Percentiles rank a stretch among this genome's conserved stretches.
These are phyloP conservation scores for Origma solitaria DNA, from an alignment of 2,113 vertebrate species.

Conservation along the genomic window DNA sequence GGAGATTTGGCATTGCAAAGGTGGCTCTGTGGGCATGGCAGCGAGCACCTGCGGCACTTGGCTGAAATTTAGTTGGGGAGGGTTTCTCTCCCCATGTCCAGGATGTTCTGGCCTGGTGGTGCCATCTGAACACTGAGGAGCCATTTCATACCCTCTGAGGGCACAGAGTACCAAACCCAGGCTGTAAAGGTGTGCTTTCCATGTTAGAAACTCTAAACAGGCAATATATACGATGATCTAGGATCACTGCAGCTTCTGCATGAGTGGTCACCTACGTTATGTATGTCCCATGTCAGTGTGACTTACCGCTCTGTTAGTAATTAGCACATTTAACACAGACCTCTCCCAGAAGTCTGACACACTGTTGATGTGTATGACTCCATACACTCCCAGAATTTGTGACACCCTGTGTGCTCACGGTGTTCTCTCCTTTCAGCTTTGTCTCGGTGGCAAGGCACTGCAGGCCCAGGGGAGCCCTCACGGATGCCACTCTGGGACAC, in stretches of 20 bases:
- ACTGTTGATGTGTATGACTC: background rate
- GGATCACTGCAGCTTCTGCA: background rate
- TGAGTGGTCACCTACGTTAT: rapidly evolving
- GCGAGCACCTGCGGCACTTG: too few species aligned
- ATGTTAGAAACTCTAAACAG: background rate
- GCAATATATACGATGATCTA: rapidly evolving
- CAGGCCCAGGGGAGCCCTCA: rapidly evolving
- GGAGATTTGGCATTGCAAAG: background rate
- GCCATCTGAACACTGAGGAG: background rate
- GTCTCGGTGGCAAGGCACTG: rapidly evolving
- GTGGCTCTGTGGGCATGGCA: background rate
- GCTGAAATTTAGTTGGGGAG: rapidly evolving
- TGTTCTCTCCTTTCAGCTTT: background rate
- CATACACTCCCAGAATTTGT: rapidly evolving
- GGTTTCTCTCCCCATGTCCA: background rate
- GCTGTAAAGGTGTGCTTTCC: background rate
- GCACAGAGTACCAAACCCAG: background rate
- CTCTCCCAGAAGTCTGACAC: rapidly evolving
- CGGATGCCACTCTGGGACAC: rapidly evolving
- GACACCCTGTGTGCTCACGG: background rate
- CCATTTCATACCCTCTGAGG: too few species aligned
- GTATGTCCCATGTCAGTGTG: rapidly evolving
- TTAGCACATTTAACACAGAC: rapidly evolving
- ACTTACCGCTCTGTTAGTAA: background rate
- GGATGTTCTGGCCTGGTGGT: background rate